These are phyloP conservation scores for Collichthys lucidus DNA, from an alignment of 2,113 vertebrate species.

Conservation along the genomic window DNA sequence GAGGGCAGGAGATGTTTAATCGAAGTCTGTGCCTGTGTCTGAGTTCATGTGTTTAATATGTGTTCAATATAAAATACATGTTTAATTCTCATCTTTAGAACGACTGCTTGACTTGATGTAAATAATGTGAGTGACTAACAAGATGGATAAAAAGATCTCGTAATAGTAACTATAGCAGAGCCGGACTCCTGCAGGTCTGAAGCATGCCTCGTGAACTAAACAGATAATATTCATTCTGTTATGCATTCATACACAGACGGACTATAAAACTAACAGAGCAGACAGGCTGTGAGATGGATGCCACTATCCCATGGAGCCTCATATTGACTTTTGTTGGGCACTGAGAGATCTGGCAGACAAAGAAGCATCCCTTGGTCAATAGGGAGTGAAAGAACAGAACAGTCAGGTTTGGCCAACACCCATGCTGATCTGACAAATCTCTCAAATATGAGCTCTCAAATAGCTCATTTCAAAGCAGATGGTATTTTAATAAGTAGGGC, in stretches of 20 bases:
- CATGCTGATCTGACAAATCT: constrained; percentile 35
- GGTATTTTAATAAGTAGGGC: constrained; percentile 11
- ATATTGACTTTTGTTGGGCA: constrained; percentile 47
- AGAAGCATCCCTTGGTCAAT: constrained; percentile 34
- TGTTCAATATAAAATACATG: constrained; percentile 9
- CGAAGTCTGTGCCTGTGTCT: background rate
- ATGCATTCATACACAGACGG: constrained; percentile 9
- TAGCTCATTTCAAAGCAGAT: constrained; percentile 28
- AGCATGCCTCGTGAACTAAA: background rate
- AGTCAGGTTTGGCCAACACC: constrained; percentile 20
- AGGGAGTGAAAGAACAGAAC: constrained; percentile 26
- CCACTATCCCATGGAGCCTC: constrained; percentile 23
- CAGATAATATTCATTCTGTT: constrained; percentile 3
- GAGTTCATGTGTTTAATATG: background rate
- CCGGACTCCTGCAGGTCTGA: background rate
- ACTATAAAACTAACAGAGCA: constrained; percentile 13
- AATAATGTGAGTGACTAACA: background rate
- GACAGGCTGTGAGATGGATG: constrained; percentile 51
- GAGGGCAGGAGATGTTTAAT: constrained; percentile 21
- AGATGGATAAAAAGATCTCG: background rate
- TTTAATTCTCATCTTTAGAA: constrained; percentile 1
- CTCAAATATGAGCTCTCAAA: constrained; percentile 21
- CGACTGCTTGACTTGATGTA: background rate
- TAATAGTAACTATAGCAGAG: background rate
- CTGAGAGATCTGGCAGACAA: constrained; percentile 31